These are phyloP conservation scores for Xenopus petersii DNA, from an alignment of 2,797 vertebrate genomes.

Conservation along the genomic window DNA sequence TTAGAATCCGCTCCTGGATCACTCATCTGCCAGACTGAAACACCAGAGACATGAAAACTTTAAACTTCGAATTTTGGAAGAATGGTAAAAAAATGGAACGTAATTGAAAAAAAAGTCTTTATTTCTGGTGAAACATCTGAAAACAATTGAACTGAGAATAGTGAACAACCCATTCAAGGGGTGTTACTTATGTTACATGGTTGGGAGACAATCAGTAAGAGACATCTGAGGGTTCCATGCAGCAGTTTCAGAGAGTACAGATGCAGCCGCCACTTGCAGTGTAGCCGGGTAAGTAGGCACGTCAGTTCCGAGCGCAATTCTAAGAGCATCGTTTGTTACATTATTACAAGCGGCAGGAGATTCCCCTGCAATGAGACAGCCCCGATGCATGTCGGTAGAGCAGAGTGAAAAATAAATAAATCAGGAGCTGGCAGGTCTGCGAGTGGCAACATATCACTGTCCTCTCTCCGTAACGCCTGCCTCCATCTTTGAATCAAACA, in stretches of 20 bases:
- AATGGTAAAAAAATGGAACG: no score
- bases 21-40: no score
- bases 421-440: background rate
- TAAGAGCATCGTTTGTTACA: slow-evolving; percentile 28
- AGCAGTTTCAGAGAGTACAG: background rate
- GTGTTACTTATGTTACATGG: no score
- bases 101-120: no score
- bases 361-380: slow-evolving; percentile 15
- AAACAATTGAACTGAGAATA: no score
- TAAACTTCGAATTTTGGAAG: no score
- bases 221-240: background rate
- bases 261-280: background rate
- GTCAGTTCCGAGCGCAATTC: background rate
- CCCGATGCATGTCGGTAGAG: slow-evolving; percentile 3
- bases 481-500: background rate
- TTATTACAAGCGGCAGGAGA: slow-evolving; percentile 35
- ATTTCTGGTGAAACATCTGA: no score
- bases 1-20: no score
- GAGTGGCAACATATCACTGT: background rate
- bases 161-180: no score
- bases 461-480: background rate
- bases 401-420: background rate
- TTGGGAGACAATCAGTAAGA: no score
- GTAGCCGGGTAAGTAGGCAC: background rate
- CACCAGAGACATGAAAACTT: no score